Evolutionary conservation across 2,888 invertebrate species (phyloP).

Genomic region (Ochlodes sylvanus): DNA sequence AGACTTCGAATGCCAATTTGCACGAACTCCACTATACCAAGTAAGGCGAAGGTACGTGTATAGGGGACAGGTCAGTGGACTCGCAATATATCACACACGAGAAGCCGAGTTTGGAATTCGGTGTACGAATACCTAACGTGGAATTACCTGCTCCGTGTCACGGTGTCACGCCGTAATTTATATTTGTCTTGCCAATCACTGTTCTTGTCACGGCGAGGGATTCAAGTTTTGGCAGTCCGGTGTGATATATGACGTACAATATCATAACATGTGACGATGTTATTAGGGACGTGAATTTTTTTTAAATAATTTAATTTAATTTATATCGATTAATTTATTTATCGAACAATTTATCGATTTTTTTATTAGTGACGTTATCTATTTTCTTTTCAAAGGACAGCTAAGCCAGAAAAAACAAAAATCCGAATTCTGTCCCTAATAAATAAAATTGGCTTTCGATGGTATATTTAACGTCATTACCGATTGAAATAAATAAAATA

Average conservation of each 20-base stretch:
- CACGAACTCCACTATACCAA: conserved; percentile 4
- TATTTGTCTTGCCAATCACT: conserved; percentile 22
- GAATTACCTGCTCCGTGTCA: conserved; percentile 27
- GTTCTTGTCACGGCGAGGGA: neutral
- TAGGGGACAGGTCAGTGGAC: conserved; percentile 31
- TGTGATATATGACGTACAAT: neutral
- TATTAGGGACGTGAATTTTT: no score
- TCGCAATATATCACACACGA: conserved; percentile 34
- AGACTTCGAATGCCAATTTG: neutral
- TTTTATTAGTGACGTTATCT: no score
- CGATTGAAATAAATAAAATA: no score
- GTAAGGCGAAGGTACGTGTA: conserved; percentile 30
- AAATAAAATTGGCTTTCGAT: no score
- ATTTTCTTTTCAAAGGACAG: no score
- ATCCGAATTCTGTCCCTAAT: no score
- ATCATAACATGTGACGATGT: no score
- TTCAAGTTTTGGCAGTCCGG: neutral
- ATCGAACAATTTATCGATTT: no score
- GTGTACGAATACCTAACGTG: conserved; percentile 29
- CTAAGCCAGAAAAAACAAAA: no score
- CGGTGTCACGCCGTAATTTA: conserved; percentile 17
- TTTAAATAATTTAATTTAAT: no score
- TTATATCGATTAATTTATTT: no score
- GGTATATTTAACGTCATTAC: no score
- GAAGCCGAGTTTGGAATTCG: conserved; percentile 33